Evolutionary conservation across 2,888 invertebrate species (phyloP).

Genomic region (Tetropium fuscum): DNA sequence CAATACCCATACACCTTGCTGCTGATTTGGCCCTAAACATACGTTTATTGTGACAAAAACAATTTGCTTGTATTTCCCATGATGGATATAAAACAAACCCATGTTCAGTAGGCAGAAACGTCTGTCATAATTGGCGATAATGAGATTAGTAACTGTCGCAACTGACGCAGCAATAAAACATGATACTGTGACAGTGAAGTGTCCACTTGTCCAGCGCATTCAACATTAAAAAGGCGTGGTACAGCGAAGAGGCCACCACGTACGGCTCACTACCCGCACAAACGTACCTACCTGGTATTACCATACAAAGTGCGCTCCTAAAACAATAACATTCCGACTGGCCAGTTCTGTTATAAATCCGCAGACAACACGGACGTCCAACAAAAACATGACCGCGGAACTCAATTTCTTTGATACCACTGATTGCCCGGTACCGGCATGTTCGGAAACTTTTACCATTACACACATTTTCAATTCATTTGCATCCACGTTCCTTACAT

Average conservation of each 20-base stretch:
- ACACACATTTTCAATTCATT: slow-evolving; percentile 29
- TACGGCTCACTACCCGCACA: slow-evolving; percentile 31
- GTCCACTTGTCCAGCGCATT: slow-evolving; percentile 14
- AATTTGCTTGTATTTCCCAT: too few species aligned
- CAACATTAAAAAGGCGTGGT: slow-evolving; percentile 50
- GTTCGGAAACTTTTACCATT: slow-evolving; percentile 20
- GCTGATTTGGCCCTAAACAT: too few species aligned
- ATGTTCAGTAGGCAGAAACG: too few species aligned
- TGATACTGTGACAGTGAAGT: slow-evolving; percentile 22
- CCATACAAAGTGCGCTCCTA: slow-evolving; percentile 54
- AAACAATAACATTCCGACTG: slow-evolving; percentile 58
- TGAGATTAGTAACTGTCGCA: slow-evolving; percentile 30
- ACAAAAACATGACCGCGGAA: slow-evolving; percentile 46
- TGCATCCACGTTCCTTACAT: slow-evolving; percentile 17
- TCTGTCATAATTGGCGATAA: slow-evolving; percentile 33
- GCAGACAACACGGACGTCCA: slow-evolving; percentile 38
- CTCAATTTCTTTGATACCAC: slow-evolving; percentile 41
- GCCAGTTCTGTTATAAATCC: slow-evolving; percentile 51
- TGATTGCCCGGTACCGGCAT: slow-evolving; percentile 24
- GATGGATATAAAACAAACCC: too few species aligned
- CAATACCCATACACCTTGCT: too few species aligned
- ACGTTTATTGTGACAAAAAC: too few species aligned
- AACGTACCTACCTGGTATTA: slow-evolving; percentile 45
- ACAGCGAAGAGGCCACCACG: slow-evolving; percentile 26
- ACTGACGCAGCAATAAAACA: slow-evolving; percentile 28